phyloP scores from a whole-genome alignment of 2,113 vertebrate species.

The Ameiurus melas region DNA sequence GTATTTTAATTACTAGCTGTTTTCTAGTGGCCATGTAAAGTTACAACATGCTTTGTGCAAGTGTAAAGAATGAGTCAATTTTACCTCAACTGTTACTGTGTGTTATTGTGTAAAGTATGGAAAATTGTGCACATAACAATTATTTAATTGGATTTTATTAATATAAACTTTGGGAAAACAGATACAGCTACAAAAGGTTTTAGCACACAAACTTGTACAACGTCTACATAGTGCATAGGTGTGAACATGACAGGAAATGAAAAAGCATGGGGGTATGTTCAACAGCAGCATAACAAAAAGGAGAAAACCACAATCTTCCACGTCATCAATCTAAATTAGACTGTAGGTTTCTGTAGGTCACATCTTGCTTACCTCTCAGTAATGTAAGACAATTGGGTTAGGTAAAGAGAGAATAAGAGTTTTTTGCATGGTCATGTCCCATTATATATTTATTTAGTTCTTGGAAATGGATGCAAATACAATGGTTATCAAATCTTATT shows the following conservation, averaged over 20 bases:
- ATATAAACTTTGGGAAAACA: not conserved
- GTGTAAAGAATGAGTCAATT: not conserved
- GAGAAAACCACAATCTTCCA: not conserved
- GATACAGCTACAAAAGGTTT: not conserved
- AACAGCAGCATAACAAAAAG: not conserved
- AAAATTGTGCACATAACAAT: not conserved
- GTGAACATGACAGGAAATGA: not conserved
- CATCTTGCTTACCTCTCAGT: not conserved
- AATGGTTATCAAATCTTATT: too few species aligned
- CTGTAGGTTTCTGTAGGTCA: not conserved
- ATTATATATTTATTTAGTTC: not conserved
- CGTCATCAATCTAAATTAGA: too few species aligned
- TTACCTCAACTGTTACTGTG: not conserved
- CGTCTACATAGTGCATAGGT: not conserved
- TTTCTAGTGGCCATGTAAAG: not conserved
- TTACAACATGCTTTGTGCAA: not conserved
- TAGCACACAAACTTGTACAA: not conserved
- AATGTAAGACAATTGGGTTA: not conserved
- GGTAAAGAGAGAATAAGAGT: too few species aligned
- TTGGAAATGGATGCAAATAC: not conserved
- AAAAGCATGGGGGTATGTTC: not conserved
- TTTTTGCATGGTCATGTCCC: too few species aligned
- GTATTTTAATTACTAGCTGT: not conserved
- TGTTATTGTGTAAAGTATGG: not conserved
- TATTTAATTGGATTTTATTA: too few species aligned